Evolutionary conservation across 2,113 vertebrate genomes (phyloP), one percentile per base, ranked within the genome.

Genomic region (Crotalus viridis): DNA sequence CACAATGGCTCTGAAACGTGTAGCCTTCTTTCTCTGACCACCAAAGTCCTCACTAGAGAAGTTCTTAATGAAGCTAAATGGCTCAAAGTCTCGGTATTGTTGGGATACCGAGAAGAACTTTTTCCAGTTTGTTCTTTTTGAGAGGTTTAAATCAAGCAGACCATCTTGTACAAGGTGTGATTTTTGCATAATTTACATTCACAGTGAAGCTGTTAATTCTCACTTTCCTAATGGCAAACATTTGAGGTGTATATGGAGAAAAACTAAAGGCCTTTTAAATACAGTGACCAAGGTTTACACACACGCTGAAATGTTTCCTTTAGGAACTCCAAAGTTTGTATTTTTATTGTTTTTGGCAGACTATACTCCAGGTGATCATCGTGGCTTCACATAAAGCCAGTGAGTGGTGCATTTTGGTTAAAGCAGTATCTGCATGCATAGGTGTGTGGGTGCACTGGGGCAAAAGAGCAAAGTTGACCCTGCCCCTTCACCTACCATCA

Each of bases 381-480:
- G 85, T 91, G 94, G 96, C 94, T 95, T 92, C 90, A 57, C 87
- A 94, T 94, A 93, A 94, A 96, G 95, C 92, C 93, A 94, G 17
- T 0, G 10, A 90, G 93, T 64, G 81, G 94, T 33, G 54, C 0
- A 4, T 90, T 94, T 95, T 87, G 96, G 94, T 90, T 91, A 69
- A 69, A 90, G 96, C 92, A 1, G 87, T 46, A 86, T 21, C 87
- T 1, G 69, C 0, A 0, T 0, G 19, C 56, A 17, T n/a, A 48
- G 17, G 87, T 1, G 55, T 0, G 0, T 0, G 26, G 24, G 54
- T 22, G 55, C 55, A 57, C 48, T 5, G 7, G 88, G 56, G 3
- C 6, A 59, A 88, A 89, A 93, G 85, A 89, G 81, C 43, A 3
- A 85, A 1, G 55, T 87, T 46, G 55, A 92, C 89, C 91, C 91